Base-by-base conservation (phyloP, 2,113 vertebrate genomes). In the Lepidothrix coronata region DNA sequence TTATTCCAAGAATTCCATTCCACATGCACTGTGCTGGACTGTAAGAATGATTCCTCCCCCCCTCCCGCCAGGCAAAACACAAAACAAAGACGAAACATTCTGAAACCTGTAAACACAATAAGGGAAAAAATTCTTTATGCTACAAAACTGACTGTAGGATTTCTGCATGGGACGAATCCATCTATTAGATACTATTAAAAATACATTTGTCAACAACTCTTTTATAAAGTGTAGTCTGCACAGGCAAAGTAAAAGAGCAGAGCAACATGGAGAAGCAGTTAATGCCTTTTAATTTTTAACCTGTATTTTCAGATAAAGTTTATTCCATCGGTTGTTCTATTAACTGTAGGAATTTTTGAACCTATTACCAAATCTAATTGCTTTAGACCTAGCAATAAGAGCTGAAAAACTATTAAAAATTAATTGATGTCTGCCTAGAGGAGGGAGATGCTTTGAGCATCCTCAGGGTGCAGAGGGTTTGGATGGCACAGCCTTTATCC, bases 1-100 rank as follows among this genome's bases (percentile, higher is more conserved):
- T 93, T 94, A 91, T 95, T 95, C 91, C 85, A 88, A 77, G 95
- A 95, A 31, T n/a, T 93, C 51, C 91, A 80, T 96, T 94, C 95
- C 90, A 86, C 71, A 24, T 90, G 72, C 63, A 28, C 71, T 78
- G 48, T 74, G 52, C 48, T 84, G 92, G 85, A 90, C 83, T 91
- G 30, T 62, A 73, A 91, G 85, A 66, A 81, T 55, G 21, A 59
- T 24, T 75, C 7, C 37, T 8, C 21, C 25, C 49, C 39, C 22
- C 12, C 23, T 3, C 54, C 52, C 16, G 11, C 37, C 5, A 71
- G 62, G 75, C 78, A 90, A 93, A 96, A 93, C 57, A 25, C n/a
- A 89, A 87, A 91, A 12, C 74, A 91, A 77, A 95, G 78, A 43
- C 63, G 70, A 23, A 95, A 67, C 15, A n/a, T 88, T 96, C 48